These are phyloP conservation scores for Haliclystus octoradiatus DNA, from an alignment of 30 jellyfish, hydroid and myxozoan species.

Conservation along the genomic window DNA sequence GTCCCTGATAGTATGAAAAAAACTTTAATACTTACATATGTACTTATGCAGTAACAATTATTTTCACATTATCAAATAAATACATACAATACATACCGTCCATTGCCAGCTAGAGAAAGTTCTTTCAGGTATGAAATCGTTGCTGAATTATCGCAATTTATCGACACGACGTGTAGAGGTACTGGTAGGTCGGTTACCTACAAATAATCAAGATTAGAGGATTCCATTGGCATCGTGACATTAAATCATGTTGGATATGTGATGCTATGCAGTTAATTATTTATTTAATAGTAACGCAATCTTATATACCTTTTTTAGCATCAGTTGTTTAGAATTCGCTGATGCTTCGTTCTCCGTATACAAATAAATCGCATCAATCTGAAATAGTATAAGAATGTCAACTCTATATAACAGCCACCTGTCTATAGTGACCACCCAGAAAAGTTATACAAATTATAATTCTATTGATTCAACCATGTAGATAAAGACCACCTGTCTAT, in stretches of 20 bases:
- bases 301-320: conserved; percentile 52
- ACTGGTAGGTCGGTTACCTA: conserved; percentile 58
- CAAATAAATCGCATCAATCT: conserved; percentile 83
- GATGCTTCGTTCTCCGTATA: conserved; percentile 72
- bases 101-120: conserved; percentile 47
- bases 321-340: conserved; percentile 34
- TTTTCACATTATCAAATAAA: no score
- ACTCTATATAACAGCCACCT: no score
- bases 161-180: conserved; percentile 60
- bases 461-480: no score
- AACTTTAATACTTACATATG: no score
- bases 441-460: background rate
- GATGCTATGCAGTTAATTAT: no score
- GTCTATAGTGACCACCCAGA: no score
- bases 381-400: background rate
- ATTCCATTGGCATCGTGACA: background rate
- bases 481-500: no score
- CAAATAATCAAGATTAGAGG: conserved; percentile 1
- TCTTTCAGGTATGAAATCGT: conserved; percentile 33
- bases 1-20: no score
- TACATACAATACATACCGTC: conserved; percentile 33
- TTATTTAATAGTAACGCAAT: no score
- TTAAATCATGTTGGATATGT: no score
- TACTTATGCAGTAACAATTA: no score
- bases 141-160: conserved; percentile 39